These are phyloP conservation scores for Drosophila punjabiensis DNA, from an alignment of 1,140 invertebrate species.

Conservation along the genomic window DNA sequence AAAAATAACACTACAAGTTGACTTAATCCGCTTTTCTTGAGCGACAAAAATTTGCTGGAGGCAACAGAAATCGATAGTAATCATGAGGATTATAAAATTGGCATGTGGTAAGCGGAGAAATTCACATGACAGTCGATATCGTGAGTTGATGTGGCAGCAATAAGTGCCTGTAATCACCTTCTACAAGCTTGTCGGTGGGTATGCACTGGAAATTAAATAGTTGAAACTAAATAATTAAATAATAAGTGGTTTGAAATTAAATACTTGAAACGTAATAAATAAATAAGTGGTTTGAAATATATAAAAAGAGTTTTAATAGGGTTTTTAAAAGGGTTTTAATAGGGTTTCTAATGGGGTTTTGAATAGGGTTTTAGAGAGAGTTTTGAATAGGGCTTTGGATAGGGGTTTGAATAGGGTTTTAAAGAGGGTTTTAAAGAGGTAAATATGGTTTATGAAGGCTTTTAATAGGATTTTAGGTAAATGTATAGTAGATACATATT, in stretches of 20 bases:
- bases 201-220: not conserved
- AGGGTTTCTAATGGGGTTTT: no score
- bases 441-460: no score
- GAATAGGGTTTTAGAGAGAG: no score
- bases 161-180: constrained; percentile 33
- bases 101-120: constrained; percentile 19
- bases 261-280: accelerated
- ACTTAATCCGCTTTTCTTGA: constrained; percentile 8
- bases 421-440: not conserved
- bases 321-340: no score
- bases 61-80: constrained; percentile 19
- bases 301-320: no score
- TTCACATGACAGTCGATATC: constrained; percentile 7
- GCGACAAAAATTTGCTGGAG: not conserved
- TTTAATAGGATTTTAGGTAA: not conserved
- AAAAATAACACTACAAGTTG: constrained; percentile 6
- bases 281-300: not conserved
- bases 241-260: not conserved
- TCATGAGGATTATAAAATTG: constrained; percentile 32
- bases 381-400: not conserved
- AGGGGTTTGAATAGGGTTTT: not conserved
- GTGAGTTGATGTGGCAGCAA: not conserved
- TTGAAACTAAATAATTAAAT: not conserved
- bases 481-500: not conserved
- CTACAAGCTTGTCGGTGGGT: not conserved